Evolutionary conservation across 2,797 vertebrate genomes (phyloP).

Genomic region (Coregonus ussuriensis): DNA sequence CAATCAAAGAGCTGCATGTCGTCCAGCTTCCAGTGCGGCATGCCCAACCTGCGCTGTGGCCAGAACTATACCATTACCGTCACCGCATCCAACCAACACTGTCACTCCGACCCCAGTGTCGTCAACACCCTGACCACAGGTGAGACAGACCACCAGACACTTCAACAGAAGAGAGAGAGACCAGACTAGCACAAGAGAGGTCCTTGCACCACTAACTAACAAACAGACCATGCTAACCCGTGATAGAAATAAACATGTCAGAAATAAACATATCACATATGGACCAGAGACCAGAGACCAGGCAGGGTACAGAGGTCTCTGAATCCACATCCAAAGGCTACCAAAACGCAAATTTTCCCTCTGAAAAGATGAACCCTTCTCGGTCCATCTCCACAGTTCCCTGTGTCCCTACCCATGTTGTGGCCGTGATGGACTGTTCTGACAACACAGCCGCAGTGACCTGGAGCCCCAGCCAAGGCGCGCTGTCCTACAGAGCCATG

Average conservation of each 20-base stretch:
- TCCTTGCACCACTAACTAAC: background rate
- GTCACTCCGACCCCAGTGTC: slow-evolving; percentile 67
- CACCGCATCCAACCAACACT: slow-evolving; percentile 61
- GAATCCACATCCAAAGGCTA: background rate
- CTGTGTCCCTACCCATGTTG: slow-evolving; percentile 72
- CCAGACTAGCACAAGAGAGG: background rate
- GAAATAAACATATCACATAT: background rate
- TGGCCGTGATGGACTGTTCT: slow-evolving; percentile 60
- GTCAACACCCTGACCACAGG: slow-evolving; percentile 66
- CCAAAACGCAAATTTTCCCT: background rate
- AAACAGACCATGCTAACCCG: background rate
- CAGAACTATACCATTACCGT: slow-evolving; percentile 72
- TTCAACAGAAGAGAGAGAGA: background rate
- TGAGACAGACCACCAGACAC: slow-evolving; percentile 36
- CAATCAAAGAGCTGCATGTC: slow-evolving; percentile 66
- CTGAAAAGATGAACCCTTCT: background rate
- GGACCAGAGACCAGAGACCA: too few species aligned
- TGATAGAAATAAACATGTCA: background rate
- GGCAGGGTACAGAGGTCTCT: background rate
- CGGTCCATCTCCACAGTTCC: slow-evolving; percentile 62
- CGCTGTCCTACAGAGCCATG: slow-evolving; percentile 60
- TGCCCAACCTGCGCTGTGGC: slow-evolving; percentile 71
- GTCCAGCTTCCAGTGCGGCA: slow-evolving; percentile 63
- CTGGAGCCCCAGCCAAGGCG: slow-evolving; percentile 71
- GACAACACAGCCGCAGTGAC: slow-evolving; percentile 61